A percentile compares a stretch with the other conserved stretches of the same genome.
phyloP scores from a whole-genome alignment of 2,113 vertebrate species.

The Oryzias melastigma region DNA sequence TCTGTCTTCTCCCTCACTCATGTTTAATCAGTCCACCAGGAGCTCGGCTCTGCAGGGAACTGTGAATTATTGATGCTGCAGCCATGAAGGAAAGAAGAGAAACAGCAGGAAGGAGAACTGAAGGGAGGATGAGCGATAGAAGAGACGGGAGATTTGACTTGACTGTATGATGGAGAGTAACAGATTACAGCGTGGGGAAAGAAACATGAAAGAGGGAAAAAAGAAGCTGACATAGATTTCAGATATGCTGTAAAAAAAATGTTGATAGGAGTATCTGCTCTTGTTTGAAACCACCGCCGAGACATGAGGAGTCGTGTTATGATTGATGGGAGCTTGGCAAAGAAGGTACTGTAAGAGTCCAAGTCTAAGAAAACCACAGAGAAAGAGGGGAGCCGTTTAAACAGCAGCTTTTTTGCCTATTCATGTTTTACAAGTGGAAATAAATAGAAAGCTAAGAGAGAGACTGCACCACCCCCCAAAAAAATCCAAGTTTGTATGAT shows the following conservation, averaged over 20 bases:
- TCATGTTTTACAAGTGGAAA: too few relatives aligned
- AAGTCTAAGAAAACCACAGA: too few relatives aligned
- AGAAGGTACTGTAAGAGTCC: too few relatives aligned
- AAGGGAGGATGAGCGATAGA: constrained; percentile 17
- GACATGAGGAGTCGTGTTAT: constrained; percentile 4
- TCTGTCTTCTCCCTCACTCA: constrained; percentile 2
- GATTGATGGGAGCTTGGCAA: constrained; percentile 1
- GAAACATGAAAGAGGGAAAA: background rate
- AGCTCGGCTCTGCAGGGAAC: constrained; percentile 58
- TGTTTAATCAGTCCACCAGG: constrained; percentile 73
- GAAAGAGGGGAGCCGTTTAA: too few relatives aligned
- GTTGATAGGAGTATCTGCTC: background rate
- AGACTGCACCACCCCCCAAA: too few relatives aligned
- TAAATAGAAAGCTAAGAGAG: too few relatives aligned
- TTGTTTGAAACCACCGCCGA: background rate
- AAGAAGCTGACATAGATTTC: constrained; percentile 2
- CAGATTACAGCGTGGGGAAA: constrained; percentile 13
- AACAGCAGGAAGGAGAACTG: constrained; percentile 39
- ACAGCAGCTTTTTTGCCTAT: too few relatives aligned
- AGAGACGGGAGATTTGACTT: constrained; percentile 31
- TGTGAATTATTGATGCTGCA: constrained; percentile 75
- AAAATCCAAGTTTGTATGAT: too few relatives aligned
- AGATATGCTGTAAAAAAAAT: constrained; percentile 19
- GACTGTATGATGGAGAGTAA: constrained; percentile 21
- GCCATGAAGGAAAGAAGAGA: constrained; percentile 51